phyloP scores from a whole-genome alignment of 1,140 invertebrate species.

The Megalonaias nervosa region DNA sequence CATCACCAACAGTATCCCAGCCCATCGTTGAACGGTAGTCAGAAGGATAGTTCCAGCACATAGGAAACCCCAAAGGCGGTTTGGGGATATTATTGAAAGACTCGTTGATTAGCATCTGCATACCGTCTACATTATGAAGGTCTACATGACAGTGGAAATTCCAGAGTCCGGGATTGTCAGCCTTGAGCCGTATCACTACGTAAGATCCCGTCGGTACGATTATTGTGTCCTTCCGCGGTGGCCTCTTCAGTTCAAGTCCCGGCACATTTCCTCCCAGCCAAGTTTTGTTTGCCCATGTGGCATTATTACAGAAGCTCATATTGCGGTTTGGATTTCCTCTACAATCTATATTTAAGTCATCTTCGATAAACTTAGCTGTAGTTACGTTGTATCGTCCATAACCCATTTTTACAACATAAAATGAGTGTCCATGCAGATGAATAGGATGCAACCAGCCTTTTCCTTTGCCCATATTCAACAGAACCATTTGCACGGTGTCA shows the following conservation, averaged over 20 bases:
- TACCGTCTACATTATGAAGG: constrained; percentile 56
- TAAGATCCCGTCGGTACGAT: constrained; percentile 80
- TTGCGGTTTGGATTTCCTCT: constrained; percentile 26
- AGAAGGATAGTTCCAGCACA: constrained; percentile 43
- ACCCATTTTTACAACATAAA: constrained; percentile 79
- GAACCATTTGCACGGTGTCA: constrained; percentile 52
- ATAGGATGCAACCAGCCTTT: constrained; percentile 78
- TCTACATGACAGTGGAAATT: constrained; percentile 66
- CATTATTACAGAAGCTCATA: constrained; percentile 54
- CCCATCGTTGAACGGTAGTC: too few relatives aligned
- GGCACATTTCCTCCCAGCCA: constrained; percentile 55
- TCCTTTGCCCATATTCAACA: constrained; percentile 74
- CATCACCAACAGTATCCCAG: too few relatives aligned
- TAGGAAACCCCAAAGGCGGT: constrained; percentile 46
- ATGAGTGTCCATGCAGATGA: constrained; percentile 84
- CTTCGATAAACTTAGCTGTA: constrained; percentile 58
- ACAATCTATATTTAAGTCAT: constrained; percentile 54
- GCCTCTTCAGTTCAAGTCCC: constrained; percentile 71
- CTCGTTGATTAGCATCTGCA: constrained; percentile 63
- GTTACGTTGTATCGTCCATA: constrained; percentile 43
- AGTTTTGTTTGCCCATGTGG: constrained; percentile 50
- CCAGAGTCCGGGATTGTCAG: constrained; percentile 78
- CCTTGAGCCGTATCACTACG: constrained; percentile 80
- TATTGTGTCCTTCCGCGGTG: constrained; percentile 81
- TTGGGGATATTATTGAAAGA: constrained; percentile 36